Base-by-base conservation (phyloP, 2,888 invertebrate genomes). In the Hirtodrosophila alboralis region DNA sequence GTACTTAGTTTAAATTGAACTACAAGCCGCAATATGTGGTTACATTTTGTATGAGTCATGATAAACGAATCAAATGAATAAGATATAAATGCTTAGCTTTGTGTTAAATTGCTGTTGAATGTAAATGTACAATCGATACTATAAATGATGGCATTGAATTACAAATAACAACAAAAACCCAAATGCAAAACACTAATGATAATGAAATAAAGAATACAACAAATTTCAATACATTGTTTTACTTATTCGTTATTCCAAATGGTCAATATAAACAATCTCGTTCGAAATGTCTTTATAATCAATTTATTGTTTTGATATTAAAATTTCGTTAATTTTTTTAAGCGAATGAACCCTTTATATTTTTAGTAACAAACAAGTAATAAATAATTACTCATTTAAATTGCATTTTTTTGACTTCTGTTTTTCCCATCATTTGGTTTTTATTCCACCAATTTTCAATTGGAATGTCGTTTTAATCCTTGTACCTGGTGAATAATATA, bases 61-160 rank as follows among this genome's bases (percentile, higher is more conserved):
- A 45, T 30, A 36, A 65, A 26, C 21, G n/a, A 57, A 60, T 58
- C 36, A 54, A 63, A 61, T 23, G 53, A 61, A 53, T 30, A 10
- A 40, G 23, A 43, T 34, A 44, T 65, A 56, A 66, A 65, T 89
- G 90, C 90, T 90, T 89, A 89, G 90, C 90, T 90, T 90, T 90
- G 90, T 90, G 90, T 90, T 90, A 87, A 68, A 87, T 90, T 89
- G 90, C 90, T 90, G 89, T 90, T 90, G 87, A 90, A 89, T 90
- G 88, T 90, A 89, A 88, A 88, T 89, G 85, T 87, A 86, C 74
- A 70, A 69, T 70, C 51, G 71, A 70, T 56, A 52, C 60, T 56
- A 71, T 76, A 63, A 53, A 76, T 58, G 51, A 78, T 60, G 64
- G 69, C 52, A 81, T 66, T 56, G 18, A 56, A 59, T 27, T 51